Percentiles rank a stretch among this genome's conserved stretches.
Conservation (phyloP, 2,888 invertebrate genomes). For the Xylota sylvarum region DNA sequence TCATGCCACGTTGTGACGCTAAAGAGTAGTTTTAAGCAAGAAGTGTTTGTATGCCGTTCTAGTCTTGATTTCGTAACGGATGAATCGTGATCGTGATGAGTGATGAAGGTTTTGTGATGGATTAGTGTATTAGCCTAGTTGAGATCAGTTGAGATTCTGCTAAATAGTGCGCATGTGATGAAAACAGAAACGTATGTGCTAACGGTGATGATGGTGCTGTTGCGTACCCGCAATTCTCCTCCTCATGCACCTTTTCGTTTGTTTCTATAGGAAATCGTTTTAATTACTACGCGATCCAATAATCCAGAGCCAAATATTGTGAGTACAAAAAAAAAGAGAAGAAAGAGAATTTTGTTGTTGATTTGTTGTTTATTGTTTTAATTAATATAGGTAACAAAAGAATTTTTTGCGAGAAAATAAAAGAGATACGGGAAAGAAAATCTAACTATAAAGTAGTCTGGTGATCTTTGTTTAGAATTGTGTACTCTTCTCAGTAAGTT, state of each 20-base stretch:
- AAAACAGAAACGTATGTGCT: slow-evolving; percentile 5
- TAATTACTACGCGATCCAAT: slow-evolving; percentile 26
- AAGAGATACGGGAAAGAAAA: background rate
- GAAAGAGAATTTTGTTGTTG: slow-evolving; percentile 44
- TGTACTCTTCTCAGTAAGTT: no score
- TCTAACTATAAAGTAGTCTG: no score
- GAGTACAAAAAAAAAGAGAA: slow-evolving; percentile 57
- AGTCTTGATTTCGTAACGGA: background rate
- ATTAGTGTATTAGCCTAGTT: slow-evolving; percentile 7
- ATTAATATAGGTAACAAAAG: background rate
- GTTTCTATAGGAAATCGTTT: slow-evolving; percentile 21
- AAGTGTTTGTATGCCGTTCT: slow-evolving; percentile 4
- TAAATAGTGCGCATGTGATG: background rate
- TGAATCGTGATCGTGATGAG: background rate
- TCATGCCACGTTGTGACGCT: slow-evolving; percentile 53
- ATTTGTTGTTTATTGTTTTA: slow-evolving; percentile 9
- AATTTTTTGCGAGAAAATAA: background rate
- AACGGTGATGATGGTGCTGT: slow-evolving; percentile 13
- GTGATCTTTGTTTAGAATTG: no score
- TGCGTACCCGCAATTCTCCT: slow-evolving; percentile 21
- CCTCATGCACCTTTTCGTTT: slow-evolving; percentile 15
- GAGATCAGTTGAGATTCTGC: slow-evolving; percentile 27
- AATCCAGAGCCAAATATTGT: slow-evolving; percentile 39
- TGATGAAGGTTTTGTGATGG: slow-evolving; percentile 8
- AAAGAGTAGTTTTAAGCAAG: background rate